Evolutionary conservation across 1,140 invertebrate genomes (phyloP).

Genomic region (Drosophila eugracilis): DNA sequence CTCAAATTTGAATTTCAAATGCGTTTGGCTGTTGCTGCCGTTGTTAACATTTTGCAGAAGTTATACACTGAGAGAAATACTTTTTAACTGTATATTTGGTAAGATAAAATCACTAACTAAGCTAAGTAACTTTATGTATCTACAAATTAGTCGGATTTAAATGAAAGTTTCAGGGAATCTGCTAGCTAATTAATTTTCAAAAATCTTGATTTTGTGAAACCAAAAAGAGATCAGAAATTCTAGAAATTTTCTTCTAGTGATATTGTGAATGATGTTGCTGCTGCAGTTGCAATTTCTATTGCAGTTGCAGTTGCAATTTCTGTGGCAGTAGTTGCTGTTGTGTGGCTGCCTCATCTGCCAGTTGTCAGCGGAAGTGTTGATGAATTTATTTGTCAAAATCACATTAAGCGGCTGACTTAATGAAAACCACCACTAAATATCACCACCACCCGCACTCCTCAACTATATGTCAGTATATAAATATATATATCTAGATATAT

Average conservation of each 20-base stretch:
- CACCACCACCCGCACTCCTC: slow-evolving; percentile 19
- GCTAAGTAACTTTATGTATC: no score
- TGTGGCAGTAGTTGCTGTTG: slow-evolving; percentile 29
- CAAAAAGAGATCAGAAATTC: no score
- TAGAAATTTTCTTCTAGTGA: not conserved
- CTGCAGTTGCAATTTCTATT: slow-evolving; percentile 23
- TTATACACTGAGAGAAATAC: not conserved
- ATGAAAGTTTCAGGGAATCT: no score
- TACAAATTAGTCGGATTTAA: no score
- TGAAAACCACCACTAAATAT: slow-evolving; percentile 47
- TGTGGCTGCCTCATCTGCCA: slow-evolving; percentile 52
- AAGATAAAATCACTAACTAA: no score
- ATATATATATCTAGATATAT: not conserved
- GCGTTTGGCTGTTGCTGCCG: slow-evolving; percentile 44
- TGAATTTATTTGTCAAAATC: slow-evolving; percentile 83
- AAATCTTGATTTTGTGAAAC: no score
- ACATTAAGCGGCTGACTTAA: slow-evolving; percentile 63
- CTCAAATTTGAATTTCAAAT: slow-evolving; percentile 78
- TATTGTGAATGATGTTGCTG: slow-evolving; percentile 2
- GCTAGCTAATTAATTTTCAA: no score
- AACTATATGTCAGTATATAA: not conserved
- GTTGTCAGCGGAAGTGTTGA: slow-evolving; percentile 79
- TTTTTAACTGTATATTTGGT: no score
- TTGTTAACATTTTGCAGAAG: slow-evolving; percentile 45
- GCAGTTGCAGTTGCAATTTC: slow-evolving; percentile 24